Evolutionary conservation across 2,113 vertebrate species (phyloP).

Genomic region (Bufo bufo): DNA sequence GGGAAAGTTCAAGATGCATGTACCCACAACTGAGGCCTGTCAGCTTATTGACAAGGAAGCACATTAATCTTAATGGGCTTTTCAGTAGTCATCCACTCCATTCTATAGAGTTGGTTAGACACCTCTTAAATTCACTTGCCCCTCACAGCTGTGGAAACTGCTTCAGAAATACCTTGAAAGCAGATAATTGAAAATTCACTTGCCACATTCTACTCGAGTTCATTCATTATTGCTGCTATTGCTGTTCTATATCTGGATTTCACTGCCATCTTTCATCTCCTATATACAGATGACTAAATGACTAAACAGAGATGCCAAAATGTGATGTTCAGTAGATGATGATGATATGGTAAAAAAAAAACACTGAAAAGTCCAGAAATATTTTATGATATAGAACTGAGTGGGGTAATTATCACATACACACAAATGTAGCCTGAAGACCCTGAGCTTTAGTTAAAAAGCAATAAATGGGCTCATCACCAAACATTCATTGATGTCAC

Average conservation of each 20-base stretch:
- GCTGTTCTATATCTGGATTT: neutral
- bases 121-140: neutral
- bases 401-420: no score
- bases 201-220: neutral
- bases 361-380: no score
- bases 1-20: constrained; percentile 40
- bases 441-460: no score
- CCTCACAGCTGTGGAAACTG: constrained; percentile 8
- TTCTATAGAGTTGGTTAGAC: constrained; percentile 29
- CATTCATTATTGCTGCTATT: neutral
- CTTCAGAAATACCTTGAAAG: neutral
- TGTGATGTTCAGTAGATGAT: no score
- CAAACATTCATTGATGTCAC: no score
- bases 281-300: neutral
- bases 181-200: neutral
- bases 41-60: constrained; percentile 31
- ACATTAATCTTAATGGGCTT: constrained; percentile 47
- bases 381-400: no score
- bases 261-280: neutral
- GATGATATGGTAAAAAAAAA: no score
- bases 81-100: constrained; percentile 19
- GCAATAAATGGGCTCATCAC: no score
- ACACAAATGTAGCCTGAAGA: no score
- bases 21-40: constrained; percentile 14
- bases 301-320: no score